Base-by-base conservation (phyloP, 2,888 invertebrate genomes). In the Mesorhabditis sp. region DNA sequence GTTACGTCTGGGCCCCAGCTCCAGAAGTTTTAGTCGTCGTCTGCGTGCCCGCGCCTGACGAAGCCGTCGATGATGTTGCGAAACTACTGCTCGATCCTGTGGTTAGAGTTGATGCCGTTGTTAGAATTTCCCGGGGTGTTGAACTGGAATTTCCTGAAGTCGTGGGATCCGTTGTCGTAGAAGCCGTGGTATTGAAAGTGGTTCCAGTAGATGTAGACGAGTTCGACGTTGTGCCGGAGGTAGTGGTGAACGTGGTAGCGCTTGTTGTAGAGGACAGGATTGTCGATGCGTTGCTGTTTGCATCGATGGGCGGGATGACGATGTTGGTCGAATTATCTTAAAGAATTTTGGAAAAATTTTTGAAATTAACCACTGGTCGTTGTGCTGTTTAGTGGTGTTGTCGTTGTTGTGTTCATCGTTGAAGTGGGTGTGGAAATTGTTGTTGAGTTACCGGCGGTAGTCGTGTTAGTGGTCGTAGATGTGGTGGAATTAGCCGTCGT, bases 261-360 rank as follows among this genome's bases (percentile, higher is more conserved):
- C 68, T 64, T 4, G 68, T 67, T 0, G 71, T 68, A 0, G 72
- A 50, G 7, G 71, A 66, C 69, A 80, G 80, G 62, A 75, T 80
- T 43, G 78, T 76, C 69, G 72, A 65, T 4, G 78, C 74, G 50
- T 71, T 74, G 68, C 81, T 80, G 71, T 78, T 77, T 67, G 80
- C 80, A 7, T 69, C 43, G 41, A 28, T 66, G 44, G 4, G 62
- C 43, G 42, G 41, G n/a, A 67, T 45, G 6, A 42, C 43, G 15
- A 28, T 28, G 28, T 28, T 28, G 28, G 28, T 28, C 28, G 2
- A 28, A 28, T 28, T 28, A 28, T 28, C 28, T 28, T 28, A 28
- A 28, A 28, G 28, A 28, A 1, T 28, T 28, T 28, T 2, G 50
- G 13, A 13, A 7, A 13, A 28, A 28, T 65, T 43, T 43, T 10